Evolutionary conservation across 2,888 invertebrate genomes (phyloP), one percentile per base, ranked within the genome.

Genomic region (Drosophila neutralis): DNA sequence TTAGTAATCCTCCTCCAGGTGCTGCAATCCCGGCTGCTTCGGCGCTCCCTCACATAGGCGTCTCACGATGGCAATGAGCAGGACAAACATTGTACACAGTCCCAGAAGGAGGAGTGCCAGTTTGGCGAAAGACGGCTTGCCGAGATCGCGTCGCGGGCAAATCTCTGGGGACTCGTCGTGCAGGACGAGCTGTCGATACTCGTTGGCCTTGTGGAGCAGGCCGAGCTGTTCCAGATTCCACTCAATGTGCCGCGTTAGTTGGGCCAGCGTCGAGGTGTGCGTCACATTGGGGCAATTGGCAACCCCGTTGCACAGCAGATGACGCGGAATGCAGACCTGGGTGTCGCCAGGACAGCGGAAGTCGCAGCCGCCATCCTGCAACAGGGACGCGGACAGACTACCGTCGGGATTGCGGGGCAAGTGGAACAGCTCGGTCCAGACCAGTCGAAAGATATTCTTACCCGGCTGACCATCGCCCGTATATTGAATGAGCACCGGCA

Each of bases 381-480:
- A 93, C 75, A 96, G 95, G 38, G 97, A 96, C 0, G 96, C 96
- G 94, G 96, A 96, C 42, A 96, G 92, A 31, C 95, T 95, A 0
- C 97, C 97, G 80, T 97, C 97, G 27, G 96, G 95, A 92, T 97
- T 97, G 80, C 97, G 95, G 0, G 97, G 97, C 82, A 98, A 93
- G 92, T 97, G 97, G 90, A 96, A 97, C 48, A 98, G 94, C 83
- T 98, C 98, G 3, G 97, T 98, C 98, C 98, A 98, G 18, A 96
- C 97, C 40, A 98, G 95, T 91, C 97, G 97, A 91, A 98, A 98
- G 15, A 97, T 96, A 13, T 97, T 97, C 69, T 96, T 94, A 0
- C 97, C 97, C 0, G 97, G 97, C 76, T 96, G 96, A 0, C 96
- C 95, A 48, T 96, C 96, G 1, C 95, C 95, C 0, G 95, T 95